A percentile compares a stretch with the other conserved stretches of the same genome.
Conservation (phyloP, 2,113 vertebrate species). For the Haliaeetus leucogaster region DNA sequence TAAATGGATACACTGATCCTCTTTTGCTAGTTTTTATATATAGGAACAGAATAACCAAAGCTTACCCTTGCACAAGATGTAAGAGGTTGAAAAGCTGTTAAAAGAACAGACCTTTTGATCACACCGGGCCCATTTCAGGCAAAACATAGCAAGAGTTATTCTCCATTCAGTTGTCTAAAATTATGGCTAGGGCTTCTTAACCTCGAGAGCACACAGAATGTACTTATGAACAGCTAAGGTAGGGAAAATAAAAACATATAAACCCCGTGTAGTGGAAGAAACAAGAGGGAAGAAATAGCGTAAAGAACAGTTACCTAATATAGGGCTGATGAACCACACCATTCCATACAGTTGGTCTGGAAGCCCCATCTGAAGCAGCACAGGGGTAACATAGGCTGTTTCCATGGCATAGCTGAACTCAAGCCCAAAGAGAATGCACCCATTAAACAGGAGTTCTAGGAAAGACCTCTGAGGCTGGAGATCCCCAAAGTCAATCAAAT, state of each 20-base stretch:
- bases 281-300: neutral
- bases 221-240: neutral
- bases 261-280: neutral
- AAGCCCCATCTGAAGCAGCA: slow-evolving; percentile 94
- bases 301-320: slow-evolving; percentile 80
- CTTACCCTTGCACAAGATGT: neutral
- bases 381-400: slow-evolving; percentile 94
- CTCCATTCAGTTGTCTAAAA: neutral
- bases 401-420: slow-evolving; percentile 99
- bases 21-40: neutral
- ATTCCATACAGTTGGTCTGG: slow-evolving; percentile 95
- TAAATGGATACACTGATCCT: neutral
- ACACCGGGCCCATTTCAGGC: neutral
- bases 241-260: neutral
- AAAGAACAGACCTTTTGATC: neutral
- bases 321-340: slow-evolving; percentile 98
- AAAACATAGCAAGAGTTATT: neutral
- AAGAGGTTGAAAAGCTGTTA: neutral
- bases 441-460: slow-evolving; percentile 89
- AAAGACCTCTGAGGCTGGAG: slow-evolving; percentile 89
- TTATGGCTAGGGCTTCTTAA: neutral
- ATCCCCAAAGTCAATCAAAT: slow-evolving; percentile 85
- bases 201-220: neutral
- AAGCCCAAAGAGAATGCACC: slow-evolving; percentile 92
- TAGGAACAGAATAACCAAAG: neutral